Conservation (phyloP, 35 echinoderm and acorn worm species). For the Apostichopus parvimensis region DNA sequence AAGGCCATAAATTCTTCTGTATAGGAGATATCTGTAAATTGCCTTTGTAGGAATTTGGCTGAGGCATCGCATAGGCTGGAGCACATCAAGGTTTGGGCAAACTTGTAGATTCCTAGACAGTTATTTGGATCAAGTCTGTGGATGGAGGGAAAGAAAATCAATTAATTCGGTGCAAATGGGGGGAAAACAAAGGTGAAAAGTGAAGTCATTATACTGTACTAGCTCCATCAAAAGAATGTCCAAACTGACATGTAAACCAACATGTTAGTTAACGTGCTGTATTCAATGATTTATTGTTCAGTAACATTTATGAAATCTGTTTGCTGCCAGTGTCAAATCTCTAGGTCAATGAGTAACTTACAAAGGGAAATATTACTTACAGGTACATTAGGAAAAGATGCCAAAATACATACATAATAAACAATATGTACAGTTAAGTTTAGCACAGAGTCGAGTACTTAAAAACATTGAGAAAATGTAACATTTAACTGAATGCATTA, state of each 20-base stretch:
- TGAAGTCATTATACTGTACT: background rate
- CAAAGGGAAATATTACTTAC: no score
- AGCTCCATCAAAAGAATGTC: background rate
- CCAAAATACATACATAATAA: no score
- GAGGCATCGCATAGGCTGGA: constrained; percentile 82
- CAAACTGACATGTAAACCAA: background rate
- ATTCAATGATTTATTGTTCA: background rate
- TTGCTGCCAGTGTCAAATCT: no score
- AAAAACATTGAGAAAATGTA: no score
- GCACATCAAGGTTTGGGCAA: constrained; percentile 97
- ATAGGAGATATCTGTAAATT: constrained; percentile 79
- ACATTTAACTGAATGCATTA: no score
- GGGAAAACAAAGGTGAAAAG: background rate
- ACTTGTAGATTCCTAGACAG: constrained; percentile 89
- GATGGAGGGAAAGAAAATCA: background rate
- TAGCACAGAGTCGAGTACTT: no score
- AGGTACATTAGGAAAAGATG: no score
- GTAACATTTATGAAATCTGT: background rate
- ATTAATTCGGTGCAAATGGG: no score
- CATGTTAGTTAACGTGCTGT: no score
- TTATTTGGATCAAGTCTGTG: constrained; percentile 84
- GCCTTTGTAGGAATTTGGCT: constrained; percentile 84
- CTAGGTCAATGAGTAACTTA: background rate
- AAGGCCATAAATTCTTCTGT: constrained; percentile 89
- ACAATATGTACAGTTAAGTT: no score